phyloP scores from a whole-genome alignment of 2,797 vertebrate genomes.

The Rhynchonycteris naso region DNA sequence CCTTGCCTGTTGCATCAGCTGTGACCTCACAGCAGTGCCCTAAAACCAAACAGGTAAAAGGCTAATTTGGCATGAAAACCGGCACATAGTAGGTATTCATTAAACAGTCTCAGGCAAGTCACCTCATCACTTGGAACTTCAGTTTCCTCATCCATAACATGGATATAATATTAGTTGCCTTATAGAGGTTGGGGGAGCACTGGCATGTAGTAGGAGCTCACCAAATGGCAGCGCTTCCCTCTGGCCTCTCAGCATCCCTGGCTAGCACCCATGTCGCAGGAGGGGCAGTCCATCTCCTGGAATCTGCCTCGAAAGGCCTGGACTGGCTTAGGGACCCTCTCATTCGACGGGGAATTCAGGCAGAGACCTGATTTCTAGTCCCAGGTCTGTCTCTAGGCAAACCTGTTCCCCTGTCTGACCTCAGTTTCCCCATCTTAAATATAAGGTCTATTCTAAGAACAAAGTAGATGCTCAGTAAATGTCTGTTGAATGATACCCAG shows the following conservation, averaged over 20 bases:
- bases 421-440: not conserved
- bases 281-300: rapidly evolving
- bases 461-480: not conserved
- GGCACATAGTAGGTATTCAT: not conserved
- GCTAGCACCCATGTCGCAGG: rapidly evolving
- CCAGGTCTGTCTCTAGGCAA: not conserved
- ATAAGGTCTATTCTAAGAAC: not conserved
- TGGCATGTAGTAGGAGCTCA: not conserved
- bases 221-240: not conserved
- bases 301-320: too few species aligned
- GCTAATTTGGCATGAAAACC: not conserved
- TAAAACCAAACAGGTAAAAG: not conserved
- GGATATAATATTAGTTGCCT: rapidly evolving
- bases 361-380: not conserved
- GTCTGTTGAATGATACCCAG: rapidly evolving
- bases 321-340: not conserved
- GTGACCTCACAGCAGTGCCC: rapidly evolving
- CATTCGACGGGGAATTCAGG: not conserved
- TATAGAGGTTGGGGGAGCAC: not conserved
- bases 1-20: not conserved
- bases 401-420: not conserved
- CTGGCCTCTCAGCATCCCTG: rapidly evolving
- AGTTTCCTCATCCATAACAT: not conserved
- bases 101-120: not conserved
- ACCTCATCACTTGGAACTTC: not conserved